Evolutionary conservation across 1,140 invertebrate species (phyloP).

Genomic region (Latrodectus geometricus): DNA sequence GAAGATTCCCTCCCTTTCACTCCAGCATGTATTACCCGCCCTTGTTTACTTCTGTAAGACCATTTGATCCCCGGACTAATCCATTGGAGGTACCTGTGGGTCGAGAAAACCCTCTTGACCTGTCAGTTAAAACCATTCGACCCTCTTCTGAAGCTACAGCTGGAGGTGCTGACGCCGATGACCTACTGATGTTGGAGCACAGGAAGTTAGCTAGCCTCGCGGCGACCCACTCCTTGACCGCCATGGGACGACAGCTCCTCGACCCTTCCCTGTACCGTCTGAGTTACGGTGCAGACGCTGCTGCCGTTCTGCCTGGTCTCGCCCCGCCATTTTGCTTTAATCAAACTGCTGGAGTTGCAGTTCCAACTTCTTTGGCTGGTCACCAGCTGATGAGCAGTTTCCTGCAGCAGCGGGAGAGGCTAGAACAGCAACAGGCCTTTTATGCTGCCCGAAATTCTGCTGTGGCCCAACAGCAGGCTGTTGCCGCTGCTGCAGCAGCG

Average conservation of each 20-base stretch:
- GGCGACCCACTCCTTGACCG: constrained; percentile 43
- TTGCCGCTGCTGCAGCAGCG: constrained; percentile 27
- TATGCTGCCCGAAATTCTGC: constrained; percentile 29
- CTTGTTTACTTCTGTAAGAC: constrained; percentile 42
- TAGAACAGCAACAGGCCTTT: constrained; percentile 26
- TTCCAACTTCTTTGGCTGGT: constrained; percentile 32
- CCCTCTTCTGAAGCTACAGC: constrained; percentile 86
- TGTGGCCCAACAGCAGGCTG: constrained; percentile 37
- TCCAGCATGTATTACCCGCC: constrained; percentile 54
- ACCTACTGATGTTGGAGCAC: constrained; percentile 61
- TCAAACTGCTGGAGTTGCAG: constrained; percentile 43
- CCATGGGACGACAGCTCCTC: constrained; percentile 28
- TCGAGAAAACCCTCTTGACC: constrained; percentile 75
- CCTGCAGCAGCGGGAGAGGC: constrained; percentile 43
- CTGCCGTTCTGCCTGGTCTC: constrained; percentile 15
- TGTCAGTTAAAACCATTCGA: constrained; percentile 86
- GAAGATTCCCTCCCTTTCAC: constrained; percentile 4
- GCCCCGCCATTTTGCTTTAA: constrained; percentile 53
- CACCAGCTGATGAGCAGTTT: constrained; percentile 42
- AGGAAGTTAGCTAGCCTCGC: constrained; percentile 47
- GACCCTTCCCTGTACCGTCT: constrained; percentile 52
- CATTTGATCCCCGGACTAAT: constrained; percentile 46
- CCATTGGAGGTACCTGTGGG: constrained; percentile 29
- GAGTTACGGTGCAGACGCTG: constrained; percentile 19
- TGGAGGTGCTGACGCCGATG: constrained; percentile 61